phyloP scores from a whole-genome alignment of 2,113 vertebrate species.

The Brachionichthys hirsutus region DNA sequence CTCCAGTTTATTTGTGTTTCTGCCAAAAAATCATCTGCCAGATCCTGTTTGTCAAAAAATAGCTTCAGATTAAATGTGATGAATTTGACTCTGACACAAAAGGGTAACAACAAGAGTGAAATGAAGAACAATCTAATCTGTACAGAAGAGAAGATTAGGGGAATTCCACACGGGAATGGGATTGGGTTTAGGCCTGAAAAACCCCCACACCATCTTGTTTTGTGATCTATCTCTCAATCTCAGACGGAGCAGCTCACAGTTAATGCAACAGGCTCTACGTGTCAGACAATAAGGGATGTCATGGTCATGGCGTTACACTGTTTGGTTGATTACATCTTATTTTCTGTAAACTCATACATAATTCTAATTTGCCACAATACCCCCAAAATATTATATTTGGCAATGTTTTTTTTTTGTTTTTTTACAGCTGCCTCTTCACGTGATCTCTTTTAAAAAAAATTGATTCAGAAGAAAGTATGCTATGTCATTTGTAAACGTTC shows the following conservation, averaged over 20 bases:
- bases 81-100: constrained; percentile 50
- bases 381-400: too few relatives aligned
- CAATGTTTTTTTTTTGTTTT: too few relatives aligned
- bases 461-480: too few relatives aligned
- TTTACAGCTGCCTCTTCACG: neutral
- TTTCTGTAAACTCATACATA: too few relatives aligned
- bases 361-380: too few relatives aligned
- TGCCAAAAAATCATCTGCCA: constrained; percentile 53
- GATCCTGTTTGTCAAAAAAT: constrained; percentile 51
- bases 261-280: constrained; percentile 33
- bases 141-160: constrained; percentile 69
- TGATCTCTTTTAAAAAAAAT: neutral
- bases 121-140: constrained; percentile 71
- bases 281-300: neutral
- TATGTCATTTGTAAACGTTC: too few relatives aligned
- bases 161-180: constrained; percentile 73
- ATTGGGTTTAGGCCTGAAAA: constrained; percentile 62
- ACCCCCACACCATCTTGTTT: constrained; percentile 63
- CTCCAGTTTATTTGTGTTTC: constrained; percentile 15
- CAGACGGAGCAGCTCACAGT: constrained; percentile 32
- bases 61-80: constrained; percentile 66
- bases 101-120: constrained; percentile 58
- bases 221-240: constrained; percentile 62
- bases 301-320: too few relatives aligned
- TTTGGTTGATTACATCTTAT: too few relatives aligned